Evolutionary conservation across 2,113 vertebrate species (phyloP).

Genomic region (Jaculus jaculus): DNA sequence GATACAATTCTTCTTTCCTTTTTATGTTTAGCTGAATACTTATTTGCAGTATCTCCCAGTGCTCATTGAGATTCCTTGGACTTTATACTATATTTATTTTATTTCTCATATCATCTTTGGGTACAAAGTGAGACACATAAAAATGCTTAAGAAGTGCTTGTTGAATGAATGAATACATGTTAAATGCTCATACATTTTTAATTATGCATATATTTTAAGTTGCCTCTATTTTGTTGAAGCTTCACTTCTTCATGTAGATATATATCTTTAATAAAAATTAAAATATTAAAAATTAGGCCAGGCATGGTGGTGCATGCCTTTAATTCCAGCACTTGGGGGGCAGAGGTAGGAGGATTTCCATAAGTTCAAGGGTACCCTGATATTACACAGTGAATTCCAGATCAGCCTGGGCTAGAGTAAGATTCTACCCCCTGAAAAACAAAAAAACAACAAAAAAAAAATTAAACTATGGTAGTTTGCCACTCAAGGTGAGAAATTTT

Average conservation of each 20-base stretch:
- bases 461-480: not conserved
- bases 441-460: no score
- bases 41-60: not conserved
- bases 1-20: not conserved
- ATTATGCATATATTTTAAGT: not conserved
- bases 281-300: no score
- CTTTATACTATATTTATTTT: not conserved
- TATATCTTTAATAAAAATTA: not conserved
- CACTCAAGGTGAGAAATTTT: not conserved
- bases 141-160: not conserved
- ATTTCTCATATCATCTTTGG: not conserved
- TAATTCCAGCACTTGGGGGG: no score
- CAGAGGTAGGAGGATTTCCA: no score
- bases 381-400: no score
- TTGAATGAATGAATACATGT: not conserved
- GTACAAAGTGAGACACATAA: not conserved
- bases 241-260: not conserved
- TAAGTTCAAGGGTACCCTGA: no score
- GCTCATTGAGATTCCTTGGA: not conserved
- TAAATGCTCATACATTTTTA: not conserved
- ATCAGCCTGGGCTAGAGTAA: no score
- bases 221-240: conserved; percentile 19
- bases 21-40: not conserved
- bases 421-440: no score
- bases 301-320: no score